Base-by-base conservation (phyloP, 2,888 invertebrate species). In the Sesamia inferens region DNA sequence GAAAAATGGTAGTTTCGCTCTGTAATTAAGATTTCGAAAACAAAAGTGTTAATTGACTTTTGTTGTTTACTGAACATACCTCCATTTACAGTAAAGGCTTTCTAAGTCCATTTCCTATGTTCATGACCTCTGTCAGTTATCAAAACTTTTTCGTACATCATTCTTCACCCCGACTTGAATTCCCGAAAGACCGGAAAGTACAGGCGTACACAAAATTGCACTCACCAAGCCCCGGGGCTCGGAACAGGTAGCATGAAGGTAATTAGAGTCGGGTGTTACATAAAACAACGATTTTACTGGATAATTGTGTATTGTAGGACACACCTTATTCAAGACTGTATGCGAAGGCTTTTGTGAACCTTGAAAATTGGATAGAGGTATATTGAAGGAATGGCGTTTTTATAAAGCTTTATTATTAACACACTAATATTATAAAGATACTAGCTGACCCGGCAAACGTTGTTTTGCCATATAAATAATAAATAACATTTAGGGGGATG, bases 131-230 rank as follows among this genome's bases (percentile, higher is more conserved):
- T 31, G 54, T 67, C 24, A 14, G 51, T 31, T 39, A 54, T 54
- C 44, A 22, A 31, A 63, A 73, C 24, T 58, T 39, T 51, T 73
- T 51, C 54, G 44, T 54, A 66, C 42, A 31, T 67, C 10, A 62
- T 66, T 73, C 58, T 67, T 79, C 63, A 67, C 47, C 47, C 62
- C 54, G 31, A 55, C 16, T 42, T 76, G 19, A 14, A 68, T 68
- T 72, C 72, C 77, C 81, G 2, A 44, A 22, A 61, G 57, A 68
- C n/a, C 54, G 22, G 42, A 66, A 63, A 54, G 54, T 66, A 68
- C 42, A 55, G 48, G 54, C 48, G 62, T 48, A 79, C 79, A 81
- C 68, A 72, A 66, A 63, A 66, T 72, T 77, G 65, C 78, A 81
- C 79, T 79, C 58, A 54, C 24, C 68, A 11, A 5, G 11, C 42